These are phyloP conservation scores for Fundulus diaphanus DNA, from an alignment of 2,797 vertebrate species.

Conservation along the genomic window DNA sequence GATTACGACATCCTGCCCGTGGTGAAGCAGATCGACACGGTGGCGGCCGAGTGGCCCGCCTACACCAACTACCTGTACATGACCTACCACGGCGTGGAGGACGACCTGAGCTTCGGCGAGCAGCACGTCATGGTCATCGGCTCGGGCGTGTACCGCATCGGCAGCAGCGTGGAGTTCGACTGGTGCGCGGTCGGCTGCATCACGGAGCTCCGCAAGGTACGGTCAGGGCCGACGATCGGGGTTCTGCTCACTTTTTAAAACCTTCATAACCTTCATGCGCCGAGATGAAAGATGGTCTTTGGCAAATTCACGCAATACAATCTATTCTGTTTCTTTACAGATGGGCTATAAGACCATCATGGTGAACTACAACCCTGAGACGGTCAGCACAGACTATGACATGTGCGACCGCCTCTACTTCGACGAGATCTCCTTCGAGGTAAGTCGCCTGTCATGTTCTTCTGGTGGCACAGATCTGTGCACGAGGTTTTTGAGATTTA, in stretches of 20 bases:
- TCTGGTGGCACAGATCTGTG: not conserved
- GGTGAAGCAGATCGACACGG: constrained; percentile 98
- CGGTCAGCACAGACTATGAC: constrained; percentile 98
- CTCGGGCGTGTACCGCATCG: constrained; percentile 96
- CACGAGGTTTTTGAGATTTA: not conserved
- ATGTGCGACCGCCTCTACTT: constrained; percentile 99
- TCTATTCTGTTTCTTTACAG: constrained; percentile 65
- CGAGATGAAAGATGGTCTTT: not conserved
- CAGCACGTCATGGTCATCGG: constrained; percentile 96
- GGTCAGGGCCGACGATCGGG: rapidly evolving
- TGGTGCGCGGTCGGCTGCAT: constrained; percentile 98
- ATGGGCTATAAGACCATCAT: constrained; percentile 99
- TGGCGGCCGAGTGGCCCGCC: constrained; percentile 97
- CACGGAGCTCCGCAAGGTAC: constrained; percentile 92
- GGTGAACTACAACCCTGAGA: constrained; percentile 99
- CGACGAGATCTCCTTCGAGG: constrained; percentile 98
- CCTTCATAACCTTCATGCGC: not conserved
- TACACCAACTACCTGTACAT: constrained; percentile 97
- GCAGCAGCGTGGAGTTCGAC: constrained; percentile 97
- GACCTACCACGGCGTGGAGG: constrained; percentile 89
- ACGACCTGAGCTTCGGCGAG: constrained; percentile 87
- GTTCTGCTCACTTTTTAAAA: not conserved
- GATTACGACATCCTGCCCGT: constrained; percentile 91
- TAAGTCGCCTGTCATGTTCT: constrained; percentile 50
- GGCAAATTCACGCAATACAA: not conserved